phyloP scores from a whole-genome alignment of 2,113 vertebrate genomes.

The Oreochromis niloticus region DNA sequence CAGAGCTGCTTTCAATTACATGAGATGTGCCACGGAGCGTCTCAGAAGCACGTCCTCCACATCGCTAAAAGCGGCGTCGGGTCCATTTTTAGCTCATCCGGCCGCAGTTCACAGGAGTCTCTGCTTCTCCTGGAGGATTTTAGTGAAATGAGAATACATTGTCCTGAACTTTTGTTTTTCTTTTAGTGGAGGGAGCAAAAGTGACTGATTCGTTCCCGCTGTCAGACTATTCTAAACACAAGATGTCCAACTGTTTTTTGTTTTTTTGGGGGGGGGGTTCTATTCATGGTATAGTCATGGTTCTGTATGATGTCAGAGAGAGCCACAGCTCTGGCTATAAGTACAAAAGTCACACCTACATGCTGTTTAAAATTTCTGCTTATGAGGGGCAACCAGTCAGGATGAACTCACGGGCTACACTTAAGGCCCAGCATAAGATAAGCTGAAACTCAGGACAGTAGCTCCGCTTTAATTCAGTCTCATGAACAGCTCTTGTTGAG shows the following conservation, averaged over 20 bases:
- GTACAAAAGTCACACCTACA: not conserved
- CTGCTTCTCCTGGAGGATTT: not conserved
- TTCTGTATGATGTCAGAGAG: not conserved
- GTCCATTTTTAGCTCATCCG: not conserved
- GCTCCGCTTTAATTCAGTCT: not conserved
- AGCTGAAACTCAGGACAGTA: not conserved
- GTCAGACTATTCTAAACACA: not conserved
- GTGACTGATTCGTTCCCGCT: not conserved
- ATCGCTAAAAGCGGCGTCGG: not conserved
- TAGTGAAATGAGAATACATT: not conserved
- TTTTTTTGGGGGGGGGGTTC: rapidly evolving
- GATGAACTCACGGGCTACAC: not conserved
- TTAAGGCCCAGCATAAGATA: not conserved
- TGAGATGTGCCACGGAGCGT: not conserved
- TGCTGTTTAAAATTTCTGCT: not conserved
- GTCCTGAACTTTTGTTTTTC: not conserved
- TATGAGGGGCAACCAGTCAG: not conserved
- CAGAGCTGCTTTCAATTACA: not conserved
- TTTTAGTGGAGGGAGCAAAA: not conserved
- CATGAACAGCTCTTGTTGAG: not conserved
- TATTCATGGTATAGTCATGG: not conserved
- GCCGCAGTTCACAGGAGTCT: not conserved
- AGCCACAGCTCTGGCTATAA: not conserved
- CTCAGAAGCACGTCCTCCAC: not conserved
- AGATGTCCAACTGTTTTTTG: not conserved